These are phyloP conservation scores for Pectinophora gossypiella DNA, from an alignment of 1,140 invertebrate species.

Conservation along the genomic window DNA sequence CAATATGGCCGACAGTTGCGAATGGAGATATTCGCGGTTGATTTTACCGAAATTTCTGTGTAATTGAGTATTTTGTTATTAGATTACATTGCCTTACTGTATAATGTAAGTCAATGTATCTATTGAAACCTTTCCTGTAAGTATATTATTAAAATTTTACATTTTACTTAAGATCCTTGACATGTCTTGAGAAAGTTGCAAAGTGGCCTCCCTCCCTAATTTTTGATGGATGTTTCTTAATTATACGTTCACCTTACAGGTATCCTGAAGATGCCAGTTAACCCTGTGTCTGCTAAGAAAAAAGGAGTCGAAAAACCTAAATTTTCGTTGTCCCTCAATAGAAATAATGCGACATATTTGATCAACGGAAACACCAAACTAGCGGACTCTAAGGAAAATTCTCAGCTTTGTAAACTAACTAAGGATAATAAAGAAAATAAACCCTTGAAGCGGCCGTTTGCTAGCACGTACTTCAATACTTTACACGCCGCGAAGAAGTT, in stretches of 20 bases:
- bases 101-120: constrained; percentile 64
- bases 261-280: constrained; percentile 75
- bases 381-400: constrained; percentile 30
- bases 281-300: constrained; percentile 62
- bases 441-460: constrained; percentile 49
- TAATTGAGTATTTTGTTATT: constrained; percentile 37
- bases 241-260: constrained; percentile 42
- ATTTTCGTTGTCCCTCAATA: constrained; percentile 63
- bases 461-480: constrained; percentile 53
- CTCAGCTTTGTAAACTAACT: constrained; percentile 25
- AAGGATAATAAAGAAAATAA: constrained; percentile 59
- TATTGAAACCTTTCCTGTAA: constrained; percentile 55
- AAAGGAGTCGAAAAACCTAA: constrained; percentile 63
- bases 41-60: constrained; percentile 43
- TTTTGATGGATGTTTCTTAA: constrained; percentile 20
- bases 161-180: constrained; percentile 43
- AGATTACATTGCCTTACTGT: constrained; percentile 49
- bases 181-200: constrained; percentile 40
- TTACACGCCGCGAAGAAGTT: constrained; percentile 62
- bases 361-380: constrained; percentile 44
- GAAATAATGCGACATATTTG: constrained; percentile 60
- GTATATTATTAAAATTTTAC: constrained; percentile 31
- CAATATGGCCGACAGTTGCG: constrained; percentile 21
- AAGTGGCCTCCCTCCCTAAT: constrained; percentile 29
- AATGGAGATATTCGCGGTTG: constrained; percentile 22